A percentile compares a stretch with the other conserved stretches of the same genome.
Conservation (phyloP, 2,888 invertebrate genomes). For the Tethea ocularis region DNA sequence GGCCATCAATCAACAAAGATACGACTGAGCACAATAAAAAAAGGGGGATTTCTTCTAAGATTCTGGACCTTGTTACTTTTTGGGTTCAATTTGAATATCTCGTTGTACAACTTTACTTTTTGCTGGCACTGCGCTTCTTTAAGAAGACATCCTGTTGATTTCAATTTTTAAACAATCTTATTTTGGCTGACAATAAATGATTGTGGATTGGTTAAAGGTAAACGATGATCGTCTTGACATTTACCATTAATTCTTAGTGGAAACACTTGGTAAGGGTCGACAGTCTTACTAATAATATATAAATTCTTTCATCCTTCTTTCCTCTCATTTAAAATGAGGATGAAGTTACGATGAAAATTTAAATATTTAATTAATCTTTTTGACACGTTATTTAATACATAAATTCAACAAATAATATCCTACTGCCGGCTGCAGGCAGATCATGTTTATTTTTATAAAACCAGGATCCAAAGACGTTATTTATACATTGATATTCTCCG, state of each 20-base stretch:
- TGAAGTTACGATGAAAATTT: background rate
- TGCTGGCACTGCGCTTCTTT: background rate
- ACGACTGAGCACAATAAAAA: conserved; percentile 52
- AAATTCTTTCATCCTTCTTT: background rate
- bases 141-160: background rate
- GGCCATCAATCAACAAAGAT: conserved; percentile 73
- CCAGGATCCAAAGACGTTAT: background rate
- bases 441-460: background rate
- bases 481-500: background rate
- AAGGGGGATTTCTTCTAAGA: conserved; percentile 37
- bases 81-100: conserved; percentile 3
- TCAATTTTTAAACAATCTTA: background rate
- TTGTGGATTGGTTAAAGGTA: conserved; percentile 30
- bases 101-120: background rate
- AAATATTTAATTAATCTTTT: background rate
- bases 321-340: background rate
- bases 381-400: background rate
- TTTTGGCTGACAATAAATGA: conserved; percentile 7
- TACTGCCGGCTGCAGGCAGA: background rate
- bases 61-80: conserved; percentile 24
- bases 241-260: conserved; percentile 39
- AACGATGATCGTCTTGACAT: conserved; percentile 37
- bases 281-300: background rate
- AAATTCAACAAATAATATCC: background rate
- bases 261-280: background rate